A percentile compares a stretch with the other conserved stretches of the same genome.
Evolutionary conservation across 1,140 invertebrate species (phyloP).

Genomic region (Leptinotarsa undecemlineata): DNA sequence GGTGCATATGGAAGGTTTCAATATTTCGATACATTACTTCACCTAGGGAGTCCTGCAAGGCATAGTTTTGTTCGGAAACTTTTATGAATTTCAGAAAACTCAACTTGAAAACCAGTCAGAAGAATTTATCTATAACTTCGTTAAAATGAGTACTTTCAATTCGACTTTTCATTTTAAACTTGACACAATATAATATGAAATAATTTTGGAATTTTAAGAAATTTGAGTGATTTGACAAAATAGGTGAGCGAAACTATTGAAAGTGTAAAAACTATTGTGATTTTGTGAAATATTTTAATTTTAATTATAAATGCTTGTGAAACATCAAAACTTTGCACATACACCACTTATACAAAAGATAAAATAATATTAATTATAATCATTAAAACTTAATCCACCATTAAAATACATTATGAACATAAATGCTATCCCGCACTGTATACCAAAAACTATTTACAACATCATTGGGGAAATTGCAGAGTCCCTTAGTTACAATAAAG

Average conservation of each 20-base stretch:
- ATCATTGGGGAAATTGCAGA: slow-evolving; percentile 4
- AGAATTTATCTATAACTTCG: no score
- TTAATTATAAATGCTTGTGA: not conserved
- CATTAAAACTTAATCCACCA: slow-evolving; percentile 17
- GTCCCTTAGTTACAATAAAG: not conserved
- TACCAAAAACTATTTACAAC: slow-evolving; percentile 13
- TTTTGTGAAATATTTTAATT: slow-evolving; percentile 3
- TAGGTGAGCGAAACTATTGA: no score
- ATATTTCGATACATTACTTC: not conserved
- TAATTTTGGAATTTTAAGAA: no score
- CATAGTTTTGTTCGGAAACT: no score
- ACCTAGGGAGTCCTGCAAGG: no score
- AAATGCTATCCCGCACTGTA: slow-evolving; percentile 34
- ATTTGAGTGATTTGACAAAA: no score
- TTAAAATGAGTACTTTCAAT: no score
- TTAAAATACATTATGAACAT: slow-evolving; percentile 24
- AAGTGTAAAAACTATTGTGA: not conserved
- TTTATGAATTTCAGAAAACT: no score
- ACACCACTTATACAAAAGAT: slow-evolving; percentile 2
- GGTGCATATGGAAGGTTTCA: not conserved
- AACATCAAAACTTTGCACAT: slow-evolving; percentile 1
- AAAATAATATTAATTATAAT: not conserved
- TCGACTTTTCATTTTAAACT: no score
- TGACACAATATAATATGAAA: no score
- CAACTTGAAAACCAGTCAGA: no score